Evolutionary conservation across 2,113 vertebrate genomes (phyloP), one percentile per base, ranked within the genome.

Genomic region (Thalassoma bifasciatum): DNA sequence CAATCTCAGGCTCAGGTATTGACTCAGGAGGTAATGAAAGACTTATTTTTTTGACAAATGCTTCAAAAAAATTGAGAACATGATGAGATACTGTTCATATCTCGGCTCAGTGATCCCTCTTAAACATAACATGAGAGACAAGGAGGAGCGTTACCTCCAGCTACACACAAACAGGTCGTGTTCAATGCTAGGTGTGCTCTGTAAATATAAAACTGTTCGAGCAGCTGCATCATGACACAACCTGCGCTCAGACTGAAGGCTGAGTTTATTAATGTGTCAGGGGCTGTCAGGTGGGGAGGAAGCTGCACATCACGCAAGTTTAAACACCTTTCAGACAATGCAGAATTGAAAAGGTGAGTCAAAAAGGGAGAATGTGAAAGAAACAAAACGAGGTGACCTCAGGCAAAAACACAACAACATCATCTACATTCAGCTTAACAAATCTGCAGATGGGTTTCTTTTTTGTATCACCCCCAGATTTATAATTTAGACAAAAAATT

Each of bases 41-140:
- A 49, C 42, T 65, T 79, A 8, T 70, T 82, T 87, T 66, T 9
- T 8, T 74, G 74, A 84, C 78, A 82, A 84, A 87, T 59, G 64
- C 26, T 47, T 23, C 34, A 54, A 75, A 81, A 84, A 54, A 76
- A 69, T 50, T 70, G 65, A 78, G 84, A 88, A 75, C 53, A 38
- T 10, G 37, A 72, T 16, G 72, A 68, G 79, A 70, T 44, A 50
- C 46, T 85, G 30, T 57, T 40, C 59, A 26, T 34, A 17, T 66
- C 50, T 77, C 1, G 8, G 36, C 11, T 13, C 5, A 37, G 42
- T 49, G 52, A 87, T 88, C 23, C 16, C 69, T 86, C 44, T 67
- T 12, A 2, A 72, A 30, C 54, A 46, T 74, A 72, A 71, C 74
- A 64, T 53, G 72, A 61, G 47, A 13, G 49, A 72, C 74, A 61